These are phyloP conservation scores for Reticulitermes speratus DNA, from an alignment of 1,140 invertebrate species.

Conservation along the genomic window DNA sequence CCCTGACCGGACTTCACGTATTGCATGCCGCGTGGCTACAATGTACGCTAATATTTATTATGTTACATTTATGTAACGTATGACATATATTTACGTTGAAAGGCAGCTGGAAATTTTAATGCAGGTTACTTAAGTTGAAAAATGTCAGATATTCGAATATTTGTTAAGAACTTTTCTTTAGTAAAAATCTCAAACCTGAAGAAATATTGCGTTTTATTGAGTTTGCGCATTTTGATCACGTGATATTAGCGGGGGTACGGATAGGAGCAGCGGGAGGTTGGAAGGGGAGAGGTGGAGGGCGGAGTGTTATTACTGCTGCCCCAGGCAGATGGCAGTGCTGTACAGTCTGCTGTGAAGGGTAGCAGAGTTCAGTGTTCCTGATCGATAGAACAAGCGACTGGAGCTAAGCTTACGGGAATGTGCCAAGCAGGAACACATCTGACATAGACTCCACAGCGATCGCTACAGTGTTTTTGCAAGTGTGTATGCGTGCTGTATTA, in stretches of 20 bases:
- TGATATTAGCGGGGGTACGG: no score
- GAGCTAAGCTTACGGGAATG: background rate
- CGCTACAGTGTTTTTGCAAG: background rate
- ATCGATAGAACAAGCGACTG: background rate
- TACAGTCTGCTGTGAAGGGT: slow-evolving; percentile 3
- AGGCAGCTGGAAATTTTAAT: no score
- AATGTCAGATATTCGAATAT: no score
- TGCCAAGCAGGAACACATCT: background rate
- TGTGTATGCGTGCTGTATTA: background rate
- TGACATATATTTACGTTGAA: no score
- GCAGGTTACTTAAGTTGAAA: no score
- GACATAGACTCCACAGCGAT: background rate
- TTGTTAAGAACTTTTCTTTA: no score
- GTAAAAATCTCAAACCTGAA: no score
- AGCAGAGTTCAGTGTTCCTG: slow-evolving; percentile 6
- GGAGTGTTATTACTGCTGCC: background rate
- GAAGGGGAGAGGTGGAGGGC: background rate
- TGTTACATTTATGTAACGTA: no score
- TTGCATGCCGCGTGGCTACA: no score
- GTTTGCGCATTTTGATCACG: background rate
- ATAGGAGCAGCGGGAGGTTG: background rate
- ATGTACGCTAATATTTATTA: no score
- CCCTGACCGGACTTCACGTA: no score
- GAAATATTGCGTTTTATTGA: background rate
- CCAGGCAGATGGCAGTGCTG: slow-evolving; percentile 11